phyloP scores from a whole-genome alignment of 2,797 vertebrate genomes.

The Clarias pachynema region DNA sequence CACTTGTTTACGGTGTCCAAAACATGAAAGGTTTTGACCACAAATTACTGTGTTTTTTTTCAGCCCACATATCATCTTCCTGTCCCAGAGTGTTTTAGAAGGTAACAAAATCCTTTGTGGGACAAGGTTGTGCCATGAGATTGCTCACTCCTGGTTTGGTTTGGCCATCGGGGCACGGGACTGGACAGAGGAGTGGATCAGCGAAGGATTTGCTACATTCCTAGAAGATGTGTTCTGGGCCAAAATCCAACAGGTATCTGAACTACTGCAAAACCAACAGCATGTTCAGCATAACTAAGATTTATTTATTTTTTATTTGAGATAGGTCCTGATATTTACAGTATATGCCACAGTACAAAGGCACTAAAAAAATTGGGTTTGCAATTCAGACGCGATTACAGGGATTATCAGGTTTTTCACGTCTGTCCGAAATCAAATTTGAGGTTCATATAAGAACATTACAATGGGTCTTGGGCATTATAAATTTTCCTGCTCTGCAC shows the following conservation, averaged over 20 bases:
- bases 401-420: no score
- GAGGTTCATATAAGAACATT: no score
- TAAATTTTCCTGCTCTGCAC: no score
- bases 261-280: background rate
- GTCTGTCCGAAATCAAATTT: no score
- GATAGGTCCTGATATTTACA: background rate
- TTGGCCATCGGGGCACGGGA: constrained; percentile 91
- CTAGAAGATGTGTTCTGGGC: constrained; percentile 93
- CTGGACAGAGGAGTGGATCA: constrained; percentile 98
- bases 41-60: constrained; percentile 30
- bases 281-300: background rate
- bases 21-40: background rate
- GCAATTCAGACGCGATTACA: background rate
- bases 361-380: background rate
- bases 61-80: constrained; percentile 94
- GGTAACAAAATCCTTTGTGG: constrained; percentile 80
- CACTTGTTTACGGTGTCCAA: no score
- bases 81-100: constrained; percentile 88
- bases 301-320: background rate
- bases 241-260: constrained; percentile 82
- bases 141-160: constrained; percentile 97
- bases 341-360: background rate
- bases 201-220: constrained; percentile 95
- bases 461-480: no score
- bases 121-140: constrained; percentile 92